Base-by-base conservation (phyloP, 1,140 invertebrate species). In the Brachystomella parvula region DNA sequence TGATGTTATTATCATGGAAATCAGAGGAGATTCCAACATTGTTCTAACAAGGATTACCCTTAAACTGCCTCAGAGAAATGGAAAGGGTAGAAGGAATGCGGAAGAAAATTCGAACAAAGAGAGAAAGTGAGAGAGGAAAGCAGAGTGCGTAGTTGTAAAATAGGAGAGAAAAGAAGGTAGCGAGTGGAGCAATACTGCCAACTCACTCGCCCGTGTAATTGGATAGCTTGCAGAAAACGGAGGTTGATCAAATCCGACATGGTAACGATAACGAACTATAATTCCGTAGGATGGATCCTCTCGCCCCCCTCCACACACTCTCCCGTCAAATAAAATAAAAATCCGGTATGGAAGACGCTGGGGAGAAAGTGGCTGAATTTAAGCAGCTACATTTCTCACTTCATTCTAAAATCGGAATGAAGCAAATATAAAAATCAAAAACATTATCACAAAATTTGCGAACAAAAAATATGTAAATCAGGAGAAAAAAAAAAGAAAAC, bases 181-280 rank as follows among this genome's bases (percentile, higher is more conserved):
- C 63, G 66, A 70, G 62, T 70, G 68, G 71, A 68, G 68, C 64
- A 70, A 68, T 70, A 68, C 63, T 68, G 64, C 60, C 49, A 69
- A 44, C 39, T 70, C 71, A 70, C 68, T 70, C 60, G 68, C 47
- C 64, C 71, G 69, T 73, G 68, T 73, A 73, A 73, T 73, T 73
- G 71, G 71, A 73, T 73, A 72, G 67, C 71, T 69, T 68, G 68
- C 68, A 70, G 71, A 73, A 70, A 70, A 68, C 61, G 61, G 69
- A 73, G 66, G 66, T 68, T 72, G 71, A 72, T 72, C 71, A 70
- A 72, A 73, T 71, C 65, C 66, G 68, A 73, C 68, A 70, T 63
- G 62, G 53, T 62, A 65, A 70, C 68, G 68, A 70, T 73, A 73
- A 73, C 68, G 63, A 70, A 72, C 39, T 58, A 30, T 60, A 30